phyloP scores from a whole-genome alignment of 1,140 invertebrate genomes.

The Camponotus vicinus region DNA sequence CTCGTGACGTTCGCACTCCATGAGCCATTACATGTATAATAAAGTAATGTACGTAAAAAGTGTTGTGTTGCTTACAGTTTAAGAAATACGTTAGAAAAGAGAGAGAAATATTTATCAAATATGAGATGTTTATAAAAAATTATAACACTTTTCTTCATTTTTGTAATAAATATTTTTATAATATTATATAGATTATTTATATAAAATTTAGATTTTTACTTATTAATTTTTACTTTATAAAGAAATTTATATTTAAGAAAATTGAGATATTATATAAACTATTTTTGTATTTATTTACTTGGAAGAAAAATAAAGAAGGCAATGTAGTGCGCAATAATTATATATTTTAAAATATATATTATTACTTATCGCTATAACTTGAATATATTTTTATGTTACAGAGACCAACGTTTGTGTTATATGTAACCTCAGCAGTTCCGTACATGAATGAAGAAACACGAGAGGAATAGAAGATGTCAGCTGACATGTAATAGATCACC shows the following conservation, averaged over 20 bases:
- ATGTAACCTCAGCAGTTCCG: too few relatives aligned
- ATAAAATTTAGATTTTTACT: background rate
- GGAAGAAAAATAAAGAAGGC: background rate
- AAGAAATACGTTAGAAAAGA: too few relatives aligned
- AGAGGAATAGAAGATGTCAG: too few relatives aligned
- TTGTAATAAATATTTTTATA: background rate
- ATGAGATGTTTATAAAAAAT: too few relatives aligned
- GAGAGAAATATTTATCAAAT: too few relatives aligned
- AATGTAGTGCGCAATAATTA: background rate
- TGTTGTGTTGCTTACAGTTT: background rate
- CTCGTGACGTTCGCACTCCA: background rate
- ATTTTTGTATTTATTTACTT: background rate
- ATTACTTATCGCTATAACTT: background rate
- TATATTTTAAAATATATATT: background rate
- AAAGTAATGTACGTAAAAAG: background rate
- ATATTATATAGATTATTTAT: too few relatives aligned
- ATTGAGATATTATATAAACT: background rate
- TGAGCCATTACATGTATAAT: background rate
- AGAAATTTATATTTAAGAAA: background rate
- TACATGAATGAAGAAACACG: too few relatives aligned
- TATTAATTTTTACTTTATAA: background rate
- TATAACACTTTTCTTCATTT: too few relatives aligned
- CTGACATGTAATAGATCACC: too few relatives aligned
- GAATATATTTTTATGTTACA: background rate
- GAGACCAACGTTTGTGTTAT: background rate